A percentile compares a stretch with the other conserved stretches of the same genome.
Evolutionary conservation across 2,888 invertebrate species (phyloP).

Genomic region (Melinopterus prodromus): DNA sequence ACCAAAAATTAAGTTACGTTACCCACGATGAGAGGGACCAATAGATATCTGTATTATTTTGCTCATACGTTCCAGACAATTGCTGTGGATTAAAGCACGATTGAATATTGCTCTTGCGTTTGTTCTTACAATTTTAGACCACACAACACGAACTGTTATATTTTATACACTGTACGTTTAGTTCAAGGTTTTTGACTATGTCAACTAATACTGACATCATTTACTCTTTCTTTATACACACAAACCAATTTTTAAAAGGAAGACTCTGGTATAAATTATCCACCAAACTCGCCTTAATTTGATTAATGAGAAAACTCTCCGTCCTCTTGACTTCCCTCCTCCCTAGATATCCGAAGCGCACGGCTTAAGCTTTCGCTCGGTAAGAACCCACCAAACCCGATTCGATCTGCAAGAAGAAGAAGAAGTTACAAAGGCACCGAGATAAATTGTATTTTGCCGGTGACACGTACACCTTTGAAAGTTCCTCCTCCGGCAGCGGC

Average conservation of each 20-base stretch:
- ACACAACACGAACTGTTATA: too few species aligned
- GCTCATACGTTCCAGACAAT: too few species aligned
- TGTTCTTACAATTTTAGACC: too few species aligned
- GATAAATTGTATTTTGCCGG: conserved; percentile 36
- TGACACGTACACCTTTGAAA: conserved; percentile 36
- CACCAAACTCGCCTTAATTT: conserved; percentile 31
- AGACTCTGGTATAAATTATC: conserved; percentile 11
- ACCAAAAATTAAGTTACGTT: too few species aligned
- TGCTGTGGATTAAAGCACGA: too few species aligned
- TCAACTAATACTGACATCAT: not conserved
- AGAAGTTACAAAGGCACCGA: conserved; percentile 35
- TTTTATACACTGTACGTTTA: too few species aligned
- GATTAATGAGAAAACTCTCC: conserved; percentile 31
- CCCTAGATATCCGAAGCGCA: not conserved
- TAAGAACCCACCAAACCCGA: not conserved
- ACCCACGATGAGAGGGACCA: too few species aligned
- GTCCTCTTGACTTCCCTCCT: conserved; percentile 7
- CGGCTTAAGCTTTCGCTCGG: conserved; percentile 10
- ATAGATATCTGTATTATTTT: too few species aligned
- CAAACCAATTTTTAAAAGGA: not conserved
- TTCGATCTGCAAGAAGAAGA: conserved; percentile 10
- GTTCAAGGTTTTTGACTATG: not conserved
- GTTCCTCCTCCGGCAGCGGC: conserved; percentile 16
- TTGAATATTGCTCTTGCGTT: too few species aligned
- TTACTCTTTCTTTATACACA: not conserved